Conservation (phyloP, 2,888 invertebrate genomes). For the Schizaphis graminum region DNA sequence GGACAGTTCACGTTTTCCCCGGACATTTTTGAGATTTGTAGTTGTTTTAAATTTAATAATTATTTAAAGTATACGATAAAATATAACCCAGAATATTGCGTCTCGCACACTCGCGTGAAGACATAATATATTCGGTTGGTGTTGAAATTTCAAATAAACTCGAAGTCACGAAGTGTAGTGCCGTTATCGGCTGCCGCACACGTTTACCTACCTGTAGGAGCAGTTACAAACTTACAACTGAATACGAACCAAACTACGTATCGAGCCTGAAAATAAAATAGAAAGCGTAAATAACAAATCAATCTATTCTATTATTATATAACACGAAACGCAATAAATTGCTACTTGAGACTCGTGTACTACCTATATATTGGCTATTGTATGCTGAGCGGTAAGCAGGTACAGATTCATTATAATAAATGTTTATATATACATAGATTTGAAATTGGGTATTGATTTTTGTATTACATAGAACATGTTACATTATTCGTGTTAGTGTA, state of each 20-base stretch:
- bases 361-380: neutral
- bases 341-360: neutral
- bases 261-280: neutral
- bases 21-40: too few species aligned
- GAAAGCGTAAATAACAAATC: constrained; percentile 10
- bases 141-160: neutral
- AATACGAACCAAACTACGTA: neutral
- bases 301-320: neutral
- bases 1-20: too few species aligned
- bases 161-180: neutral
- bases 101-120: neutral
- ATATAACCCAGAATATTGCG: neutral
- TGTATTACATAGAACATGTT: neutral
- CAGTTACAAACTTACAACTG: neutral
- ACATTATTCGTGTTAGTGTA: too few species aligned
- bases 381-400: neutral
- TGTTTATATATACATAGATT: neutral
- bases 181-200: neutral
- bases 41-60: neutral
- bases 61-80: neutral
- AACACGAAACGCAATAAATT: neutral
- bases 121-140: neutral
- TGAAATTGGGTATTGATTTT: neutral
- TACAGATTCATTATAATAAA: too few species aligned
- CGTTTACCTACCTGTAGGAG: neutral